A percentile compares a stretch with the other conserved stretches of the same genome.
Conservation (phyloP, 2,797 vertebrate genomes). For the Poliocrania exsul region DNA sequence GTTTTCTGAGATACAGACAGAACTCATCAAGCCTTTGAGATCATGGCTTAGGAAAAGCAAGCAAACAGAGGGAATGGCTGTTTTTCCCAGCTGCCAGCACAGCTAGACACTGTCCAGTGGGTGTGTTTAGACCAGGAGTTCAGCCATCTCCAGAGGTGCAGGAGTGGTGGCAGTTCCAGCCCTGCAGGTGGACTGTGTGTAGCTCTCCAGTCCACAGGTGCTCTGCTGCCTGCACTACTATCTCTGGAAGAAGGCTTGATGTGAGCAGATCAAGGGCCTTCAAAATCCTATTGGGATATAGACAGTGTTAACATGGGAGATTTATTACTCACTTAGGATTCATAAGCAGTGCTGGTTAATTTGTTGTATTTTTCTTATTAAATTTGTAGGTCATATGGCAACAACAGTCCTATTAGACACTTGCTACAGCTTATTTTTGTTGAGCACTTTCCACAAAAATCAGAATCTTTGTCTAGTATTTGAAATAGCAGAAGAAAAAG, state of each 20-base stretch:
- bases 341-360: constrained; percentile 40
- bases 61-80: accelerated
- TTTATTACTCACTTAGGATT: constrained; percentile 33
- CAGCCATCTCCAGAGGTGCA: accelerated
- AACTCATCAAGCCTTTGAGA: background rate
- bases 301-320: background rate
- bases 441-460: constrained; percentile 26
- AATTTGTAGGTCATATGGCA: background rate
- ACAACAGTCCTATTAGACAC: background rate
- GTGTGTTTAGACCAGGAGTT: background rate
- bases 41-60: background rate
- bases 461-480: background rate
- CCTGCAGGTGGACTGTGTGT: accelerated
- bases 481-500: background rate
- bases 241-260: background rate
- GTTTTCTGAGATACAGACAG: background rate
- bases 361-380: constrained; percentile 43
- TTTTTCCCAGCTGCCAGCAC: accelerated
- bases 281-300: background rate
- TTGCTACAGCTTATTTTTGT: constrained; percentile 41
- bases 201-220: background rate
- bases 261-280: background rate
- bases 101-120: accelerated
- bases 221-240: background rate
- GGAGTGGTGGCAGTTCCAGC: background rate